Evolutionary conservation across 2,888 invertebrate species (phyloP), one percentile per base, ranked within the genome.

Genomic region (Brachyptera putata): DNA sequence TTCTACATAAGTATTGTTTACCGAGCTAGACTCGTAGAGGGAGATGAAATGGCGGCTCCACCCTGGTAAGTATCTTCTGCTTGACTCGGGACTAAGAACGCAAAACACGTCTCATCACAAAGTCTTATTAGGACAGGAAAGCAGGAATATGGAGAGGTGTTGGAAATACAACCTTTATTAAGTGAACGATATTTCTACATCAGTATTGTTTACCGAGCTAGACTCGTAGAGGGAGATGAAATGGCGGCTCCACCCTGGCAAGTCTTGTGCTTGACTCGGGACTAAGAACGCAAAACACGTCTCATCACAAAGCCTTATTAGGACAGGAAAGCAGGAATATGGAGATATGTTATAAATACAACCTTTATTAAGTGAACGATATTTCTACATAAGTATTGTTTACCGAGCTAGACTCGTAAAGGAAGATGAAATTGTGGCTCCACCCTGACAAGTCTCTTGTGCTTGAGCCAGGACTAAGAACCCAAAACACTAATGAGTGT

Each of bases 251-350:
- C 53, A 53, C 53, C 13, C 53, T 53, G 53, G 18, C 53, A 36
- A 21, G 53, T 2, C 34, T 34, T 21, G n/a, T 53, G 34, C 53
- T 18, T 34, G 30, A n/a, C 18, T 1, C 18, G 36, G 53, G 22
- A 53, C 53, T 53, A 53, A 53, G 53, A 53, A 53, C 53, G 21
- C 53, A 34, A 16, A 3, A 53, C 36, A 53, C 36, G n/a, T n/a
- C n/a, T n/a, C n/a, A n/a, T n/a, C n/a, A n/a, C n/a, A n/a, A n/a
- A n/a, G n/a, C n/a, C n/a, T n/a, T n/a, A n/a, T n/a, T n/a, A n/a
- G n/a, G n/a, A n/a, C n/a, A n/a, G n/a, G n/a, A n/a, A n/a, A n/a
- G n/a, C n/a, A n/a, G n/a, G n/a, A n/a, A n/a, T n/a, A n/a, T n/a
- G n/a, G n/a, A n/a, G n/a, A n/a, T n/a, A 11, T 30, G 30, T 30